Evolutionary conservation across 2,797 vertebrate genomes (phyloP).

Genomic region (Dendrocincla tyrannina): DNA sequence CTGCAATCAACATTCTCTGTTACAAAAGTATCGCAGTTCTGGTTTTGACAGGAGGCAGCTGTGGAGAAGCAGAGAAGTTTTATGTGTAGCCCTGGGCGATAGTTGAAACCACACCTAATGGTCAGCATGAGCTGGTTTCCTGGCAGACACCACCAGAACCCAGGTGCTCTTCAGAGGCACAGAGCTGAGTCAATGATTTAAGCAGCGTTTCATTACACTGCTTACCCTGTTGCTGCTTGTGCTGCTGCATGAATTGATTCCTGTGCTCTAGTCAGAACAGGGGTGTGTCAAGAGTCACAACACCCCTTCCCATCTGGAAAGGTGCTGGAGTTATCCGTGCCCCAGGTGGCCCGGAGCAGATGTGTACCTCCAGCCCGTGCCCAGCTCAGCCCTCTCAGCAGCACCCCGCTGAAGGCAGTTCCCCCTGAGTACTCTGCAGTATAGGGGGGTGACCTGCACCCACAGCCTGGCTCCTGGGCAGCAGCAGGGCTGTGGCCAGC

Average conservation of each 20-base stretch:
- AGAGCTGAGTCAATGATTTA: background rate
- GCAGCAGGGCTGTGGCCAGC: background rate
- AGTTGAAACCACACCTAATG: background rate
- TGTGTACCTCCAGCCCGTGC: background rate
- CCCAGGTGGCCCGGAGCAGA: background rate
- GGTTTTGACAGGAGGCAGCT: background rate
- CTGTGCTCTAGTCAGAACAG: background rate
- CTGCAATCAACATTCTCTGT: background rate
- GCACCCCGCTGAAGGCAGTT: background rate
- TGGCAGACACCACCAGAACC: background rate
- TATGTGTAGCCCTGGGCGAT: accelerated
- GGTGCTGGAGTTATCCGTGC: background rate
- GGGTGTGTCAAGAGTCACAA: background rate
- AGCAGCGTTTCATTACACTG: accelerated
- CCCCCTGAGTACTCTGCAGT: accelerated
- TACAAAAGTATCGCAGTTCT: background rate
- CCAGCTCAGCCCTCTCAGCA: background rate
- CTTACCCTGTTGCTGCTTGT: background rate
- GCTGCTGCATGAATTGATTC: background rate
- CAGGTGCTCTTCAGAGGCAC: background rate
- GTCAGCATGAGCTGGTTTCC: background rate
- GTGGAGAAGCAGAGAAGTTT: background rate
- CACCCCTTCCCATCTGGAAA: background rate
- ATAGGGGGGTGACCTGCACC: background rate
- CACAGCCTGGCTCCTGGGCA: background rate